Evolutionary conservation across 2,113 vertebrate genomes (phyloP).

Genomic region (Oreochromis niloticus): DNA sequence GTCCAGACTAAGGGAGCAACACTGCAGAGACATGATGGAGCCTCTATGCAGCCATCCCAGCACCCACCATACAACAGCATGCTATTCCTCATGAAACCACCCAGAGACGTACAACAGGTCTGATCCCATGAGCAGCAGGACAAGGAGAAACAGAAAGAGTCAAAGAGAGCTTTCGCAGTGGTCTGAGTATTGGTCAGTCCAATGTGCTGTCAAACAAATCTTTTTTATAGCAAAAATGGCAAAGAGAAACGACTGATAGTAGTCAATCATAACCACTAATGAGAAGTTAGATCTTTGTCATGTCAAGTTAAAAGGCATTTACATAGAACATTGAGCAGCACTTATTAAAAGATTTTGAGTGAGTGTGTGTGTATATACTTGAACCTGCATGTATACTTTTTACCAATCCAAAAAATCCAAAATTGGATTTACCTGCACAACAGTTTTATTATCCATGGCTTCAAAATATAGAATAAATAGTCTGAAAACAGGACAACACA

Average conservation of each 20-base stretch:
- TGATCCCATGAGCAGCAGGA: too few species aligned
- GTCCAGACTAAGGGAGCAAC: too few species aligned
- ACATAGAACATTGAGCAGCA: neutral
- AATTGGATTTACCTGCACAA: neutral
- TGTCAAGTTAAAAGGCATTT: neutral
- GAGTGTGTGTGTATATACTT: neutral
- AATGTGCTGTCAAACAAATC: neutral
- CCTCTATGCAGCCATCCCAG: too few species aligned
- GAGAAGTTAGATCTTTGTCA: neutral
- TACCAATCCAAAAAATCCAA: neutral
- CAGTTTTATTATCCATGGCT: neutral
- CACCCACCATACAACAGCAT: too few species aligned
- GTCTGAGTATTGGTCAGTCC: too few species aligned
- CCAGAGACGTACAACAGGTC: too few species aligned
- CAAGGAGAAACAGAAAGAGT: too few species aligned
- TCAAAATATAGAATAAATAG: neutral
- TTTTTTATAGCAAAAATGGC: neutral
- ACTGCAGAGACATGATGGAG: too few species aligned
- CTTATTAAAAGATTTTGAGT: neutral
- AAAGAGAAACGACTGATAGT: accelerated
- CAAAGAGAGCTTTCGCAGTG: too few species aligned
- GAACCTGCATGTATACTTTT: neutral
- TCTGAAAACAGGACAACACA: neutral
- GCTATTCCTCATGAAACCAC: too few species aligned
- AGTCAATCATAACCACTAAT: neutral